Evolutionary conservation across 1,140 invertebrate species (phyloP), one percentile per base, ranked within the genome.

Genomic region (Ostrea edulis): DNA sequence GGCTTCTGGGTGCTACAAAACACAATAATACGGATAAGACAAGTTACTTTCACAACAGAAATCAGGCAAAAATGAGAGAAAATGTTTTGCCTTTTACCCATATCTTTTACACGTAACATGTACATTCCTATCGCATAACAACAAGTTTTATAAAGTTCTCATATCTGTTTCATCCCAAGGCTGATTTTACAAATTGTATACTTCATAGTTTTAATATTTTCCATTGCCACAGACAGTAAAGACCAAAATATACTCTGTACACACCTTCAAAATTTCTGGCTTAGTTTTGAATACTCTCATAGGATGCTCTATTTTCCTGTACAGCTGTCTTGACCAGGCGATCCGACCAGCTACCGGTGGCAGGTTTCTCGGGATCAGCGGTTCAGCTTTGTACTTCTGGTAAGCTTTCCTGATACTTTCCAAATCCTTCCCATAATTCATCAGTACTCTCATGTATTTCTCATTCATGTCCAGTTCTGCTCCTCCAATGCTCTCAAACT

Each of bases 371-470:
- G 94, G 92, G 14, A 95, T 93, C n/a, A 93, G 91, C 0, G 95
- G 95, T 53, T 95, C 94, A 68, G 91, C 89, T 88, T 95, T 95
- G 86, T 94, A 93, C 84, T 94, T 95, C 91, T 95, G 95, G 92
- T 95, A 96, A 8, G 95, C 90, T 89, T 95, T 95, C 96, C 97
- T 82, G 97, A 98, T 97, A 88, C 97, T 96, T 89, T 98, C 97
- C 0, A 99, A 96, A 95, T 98, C 97, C 87, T 96, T 97, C 83
- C 98, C 97, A 90, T 97, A 98, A 92, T 97, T 97, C 90, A 96
- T 96, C 9, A 98, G 94, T 5, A 99, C 97, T 29, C 97, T 95
- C 35, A 97, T 96, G 92, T 98, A 98, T 94, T 99, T 98, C 93
- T 98, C 97, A 77, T 93, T 93, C 87, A 95, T 91, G 90, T 95